These are phyloP conservation scores for Fukomys damarensis DNA, from an alignment of 2,113 vertebrate genomes.

Conservation along the genomic window DNA sequence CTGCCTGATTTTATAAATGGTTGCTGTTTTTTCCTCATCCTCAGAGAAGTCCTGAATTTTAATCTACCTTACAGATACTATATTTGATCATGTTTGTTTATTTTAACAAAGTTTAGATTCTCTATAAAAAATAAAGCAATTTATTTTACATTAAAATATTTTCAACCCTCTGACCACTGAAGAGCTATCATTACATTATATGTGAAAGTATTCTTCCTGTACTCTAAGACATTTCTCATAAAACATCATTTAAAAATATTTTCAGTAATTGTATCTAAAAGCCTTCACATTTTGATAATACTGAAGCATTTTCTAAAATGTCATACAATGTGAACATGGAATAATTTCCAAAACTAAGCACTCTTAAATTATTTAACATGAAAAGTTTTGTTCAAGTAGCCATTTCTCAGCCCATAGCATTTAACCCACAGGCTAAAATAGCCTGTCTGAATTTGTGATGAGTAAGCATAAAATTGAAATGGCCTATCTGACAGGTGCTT, in stretches of 20 bases:
- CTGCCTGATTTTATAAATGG: constrained; percentile 31
- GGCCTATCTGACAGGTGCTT: background rate
- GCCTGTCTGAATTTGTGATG: constrained; percentile 43
- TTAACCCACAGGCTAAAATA: constrained; percentile 7
- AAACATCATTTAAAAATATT: constrained; percentile 59
- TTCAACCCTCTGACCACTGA: background rate
- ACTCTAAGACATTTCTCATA: background rate
- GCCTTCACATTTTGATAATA: constrained; percentile 50
- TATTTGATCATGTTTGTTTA: background rate
- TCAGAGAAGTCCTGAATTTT: constrained; percentile 38
- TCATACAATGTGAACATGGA: constrained; percentile 34
- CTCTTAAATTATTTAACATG: constrained; percentile 55
- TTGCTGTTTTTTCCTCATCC: constrained; percentile 6
- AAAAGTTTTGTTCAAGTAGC: constrained; percentile 45
- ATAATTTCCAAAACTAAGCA: constrained; percentile 43
- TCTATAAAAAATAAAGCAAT: constrained; percentile 46
- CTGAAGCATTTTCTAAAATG: constrained; percentile 61
- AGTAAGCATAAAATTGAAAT: constrained; percentile 42
- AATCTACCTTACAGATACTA: background rate
- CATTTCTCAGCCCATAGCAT: constrained; percentile 23
- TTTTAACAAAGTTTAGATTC: constrained; percentile 26
- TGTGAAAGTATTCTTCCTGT: constrained; percentile 7
- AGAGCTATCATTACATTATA: constrained; percentile 19
- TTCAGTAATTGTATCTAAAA: constrained; percentile 54
- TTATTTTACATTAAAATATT: constrained; percentile 47